Percentiles rank a stretch among this genome's conserved stretches.
phyloP scores from a whole-genome alignment of 2,797 vertebrate genomes.

The Rhinatrema bivittatum region DNA sequence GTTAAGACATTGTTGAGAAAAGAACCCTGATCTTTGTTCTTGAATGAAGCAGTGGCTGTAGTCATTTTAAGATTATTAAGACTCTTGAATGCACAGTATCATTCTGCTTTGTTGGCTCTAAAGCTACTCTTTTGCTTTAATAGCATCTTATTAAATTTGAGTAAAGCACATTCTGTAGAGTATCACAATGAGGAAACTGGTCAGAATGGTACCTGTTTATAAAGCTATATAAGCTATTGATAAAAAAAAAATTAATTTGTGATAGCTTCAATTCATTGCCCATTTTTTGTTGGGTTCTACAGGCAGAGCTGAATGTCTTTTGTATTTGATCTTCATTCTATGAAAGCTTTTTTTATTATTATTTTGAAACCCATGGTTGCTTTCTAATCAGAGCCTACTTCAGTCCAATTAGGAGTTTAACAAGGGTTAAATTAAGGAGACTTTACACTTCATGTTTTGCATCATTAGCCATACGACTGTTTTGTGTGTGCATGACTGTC shows the following conservation, averaged over 20 bases:
- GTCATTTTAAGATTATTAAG: conserved; percentile 85
- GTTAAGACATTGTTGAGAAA: conserved; percentile 61
- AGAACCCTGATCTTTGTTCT: conserved; percentile 65
- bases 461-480: conserved; percentile 66
- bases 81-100: conserved; percentile 67
- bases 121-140: conserved; percentile 69
- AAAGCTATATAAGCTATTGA: conserved; percentile 55
- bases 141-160: conserved; percentile 77
- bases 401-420: conserved; percentile 94
- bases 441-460: conserved; percentile 79
- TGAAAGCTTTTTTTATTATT: conserved; percentile 63
- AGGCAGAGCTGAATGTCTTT: conserved; percentile 50
- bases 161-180: conserved; percentile 60
- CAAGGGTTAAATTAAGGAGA: conserved; percentile 85
- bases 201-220: conserved; percentile 58
- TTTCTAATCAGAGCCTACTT: conserved; percentile 59
- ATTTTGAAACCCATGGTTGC: conserved; percentile 66
- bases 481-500: conserved; percentile 43
- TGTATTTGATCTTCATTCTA: conserved; percentile 56
- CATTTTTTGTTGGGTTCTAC: conserved; percentile 48
- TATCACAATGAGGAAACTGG: conserved; percentile 67
- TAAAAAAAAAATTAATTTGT: conserved; percentile 65
- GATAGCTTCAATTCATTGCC: conserved; percentile 64
- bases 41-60: conserved; percentile 75
- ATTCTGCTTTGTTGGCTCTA: conserved; percentile 65